These are phyloP conservation scores for Euglossa dilemma DNA, from an alignment of 1,140 invertebrate genomes.

Conservation along the genomic window DNA sequence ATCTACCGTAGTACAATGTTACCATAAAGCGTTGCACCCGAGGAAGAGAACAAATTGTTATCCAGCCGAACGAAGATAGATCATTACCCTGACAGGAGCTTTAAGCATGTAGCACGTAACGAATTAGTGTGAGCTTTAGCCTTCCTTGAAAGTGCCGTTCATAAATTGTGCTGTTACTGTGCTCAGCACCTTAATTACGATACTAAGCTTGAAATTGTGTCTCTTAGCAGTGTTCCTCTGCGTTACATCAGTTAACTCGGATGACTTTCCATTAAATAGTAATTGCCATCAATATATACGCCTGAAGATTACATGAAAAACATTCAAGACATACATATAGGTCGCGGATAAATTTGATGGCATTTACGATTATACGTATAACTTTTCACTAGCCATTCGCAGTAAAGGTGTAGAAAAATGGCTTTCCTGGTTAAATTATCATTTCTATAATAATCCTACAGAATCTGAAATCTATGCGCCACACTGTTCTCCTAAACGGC, in stretches of 20 bases:
- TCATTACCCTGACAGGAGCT: not conserved
- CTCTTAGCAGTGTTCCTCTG: not conserved
- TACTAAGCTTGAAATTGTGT: constrained; percentile 8
- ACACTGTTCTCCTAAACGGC: too few relatives aligned
- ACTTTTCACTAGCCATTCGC: too few relatives aligned
- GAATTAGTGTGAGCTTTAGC: constrained; percentile 27
- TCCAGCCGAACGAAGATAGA: not conserved
- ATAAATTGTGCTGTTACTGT: constrained; percentile 25
- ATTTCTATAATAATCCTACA: too few relatives aligned
- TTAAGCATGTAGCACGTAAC: not conserved
- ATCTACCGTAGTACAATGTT: not conserved
- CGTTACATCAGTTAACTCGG: not conserved
- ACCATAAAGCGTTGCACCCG: not conserved
- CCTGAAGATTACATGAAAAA: too few relatives aligned
- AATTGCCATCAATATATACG: not conserved
- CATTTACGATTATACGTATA: too few relatives aligned
- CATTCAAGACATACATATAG: too few relatives aligned
- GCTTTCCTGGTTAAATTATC: too few relatives aligned
- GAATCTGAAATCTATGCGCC: too few relatives aligned
- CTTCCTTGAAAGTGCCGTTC: not conserved
- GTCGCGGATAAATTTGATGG: too few relatives aligned
- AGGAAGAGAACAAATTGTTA: not conserved
- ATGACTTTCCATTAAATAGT: not conserved
- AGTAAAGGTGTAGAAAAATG: too few relatives aligned
- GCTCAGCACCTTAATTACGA: constrained; percentile 27